Conservation (phyloP, 2,113 vertebrate species). For the Lagenorhynchus albirostris region DNA sequence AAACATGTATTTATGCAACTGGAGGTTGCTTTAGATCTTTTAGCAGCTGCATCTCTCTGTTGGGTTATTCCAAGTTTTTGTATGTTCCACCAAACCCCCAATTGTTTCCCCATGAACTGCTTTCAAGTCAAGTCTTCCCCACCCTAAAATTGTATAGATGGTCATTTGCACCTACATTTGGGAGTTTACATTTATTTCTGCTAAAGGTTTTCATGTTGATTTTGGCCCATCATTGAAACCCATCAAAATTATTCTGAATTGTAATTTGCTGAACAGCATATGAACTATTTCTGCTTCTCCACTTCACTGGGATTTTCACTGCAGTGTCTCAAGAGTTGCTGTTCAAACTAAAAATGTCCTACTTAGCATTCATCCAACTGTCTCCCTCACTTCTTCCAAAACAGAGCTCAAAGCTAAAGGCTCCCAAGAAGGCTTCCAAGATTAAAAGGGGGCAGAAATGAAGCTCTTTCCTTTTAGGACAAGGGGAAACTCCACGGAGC, state of each 20-base stretch:
- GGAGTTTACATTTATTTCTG: constrained; percentile 14
- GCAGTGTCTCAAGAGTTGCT: constrained; percentile 57
- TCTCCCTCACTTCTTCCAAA: constrained; percentile 50
- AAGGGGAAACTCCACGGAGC: constrained; percentile 24
- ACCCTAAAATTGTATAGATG: not conserved
- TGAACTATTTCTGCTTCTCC: constrained; percentile 46
- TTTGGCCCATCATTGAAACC: not conserved
- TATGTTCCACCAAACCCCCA: not conserved
- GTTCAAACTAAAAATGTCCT: constrained; percentile 68
- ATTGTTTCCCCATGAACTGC: not conserved
- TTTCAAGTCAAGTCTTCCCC: not conserved
- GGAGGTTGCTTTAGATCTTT: not conserved
- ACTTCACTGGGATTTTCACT: constrained; percentile 16
- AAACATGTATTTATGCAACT: not conserved
- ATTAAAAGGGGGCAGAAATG: constrained; percentile 63
- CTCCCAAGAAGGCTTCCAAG: constrained; percentile 73
- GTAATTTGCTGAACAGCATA: constrained; percentile 17
- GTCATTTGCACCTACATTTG: not conserved
- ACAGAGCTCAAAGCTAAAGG: constrained; percentile 69
- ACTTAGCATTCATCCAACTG: constrained; percentile 69
- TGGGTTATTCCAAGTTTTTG: not conserved
- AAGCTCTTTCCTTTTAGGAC: constrained; percentile 58
- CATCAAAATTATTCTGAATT: not conserved
- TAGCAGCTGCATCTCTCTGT: not conserved
- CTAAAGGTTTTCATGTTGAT: not conserved